Conservation (phyloP, 2,113 vertebrate genomes). For the Odocoileus virginianus region DNA sequence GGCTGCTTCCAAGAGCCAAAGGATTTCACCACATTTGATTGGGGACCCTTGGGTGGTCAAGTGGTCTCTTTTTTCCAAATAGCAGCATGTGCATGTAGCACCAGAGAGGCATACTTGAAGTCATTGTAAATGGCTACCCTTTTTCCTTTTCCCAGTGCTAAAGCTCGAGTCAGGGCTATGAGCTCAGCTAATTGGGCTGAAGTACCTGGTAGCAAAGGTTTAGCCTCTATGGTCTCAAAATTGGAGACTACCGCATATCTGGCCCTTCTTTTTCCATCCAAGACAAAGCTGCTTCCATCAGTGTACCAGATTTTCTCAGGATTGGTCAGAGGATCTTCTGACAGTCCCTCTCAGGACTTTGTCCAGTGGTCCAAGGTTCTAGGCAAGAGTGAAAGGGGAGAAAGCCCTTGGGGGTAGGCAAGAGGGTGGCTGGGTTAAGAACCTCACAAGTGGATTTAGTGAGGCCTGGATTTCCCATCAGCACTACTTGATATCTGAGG, state of each 20-base stretch:
- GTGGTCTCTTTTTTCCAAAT: background rate
- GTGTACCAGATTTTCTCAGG: background rate
- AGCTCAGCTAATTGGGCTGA: background rate
- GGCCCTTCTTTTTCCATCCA: background rate
- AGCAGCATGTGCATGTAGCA: background rate
- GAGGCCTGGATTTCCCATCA: background rate
- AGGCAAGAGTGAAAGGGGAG: background rate
- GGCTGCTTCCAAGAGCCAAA: background rate
- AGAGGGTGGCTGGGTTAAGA: background rate
- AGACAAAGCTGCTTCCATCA: background rate
- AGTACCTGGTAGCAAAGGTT: background rate
- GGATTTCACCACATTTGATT: background rate
- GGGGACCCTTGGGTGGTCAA: background rate
- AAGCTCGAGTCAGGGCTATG: background rate
- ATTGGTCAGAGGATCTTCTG: background rate
- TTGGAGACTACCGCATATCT: background rate
- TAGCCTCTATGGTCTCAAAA: background rate
- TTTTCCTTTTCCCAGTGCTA: background rate
- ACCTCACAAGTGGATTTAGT: background rate
- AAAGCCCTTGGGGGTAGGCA: background rate
- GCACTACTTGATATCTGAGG: background rate
- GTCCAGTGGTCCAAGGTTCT: background rate
- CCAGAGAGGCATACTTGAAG: background rate
- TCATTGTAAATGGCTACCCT: background rate
- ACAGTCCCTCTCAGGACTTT: background rate